A percentile compares a stretch with the other conserved stretches of the same genome.
These are phyloP conservation scores for Itoplectis maculator DNA, from an alignment of 2,888 invertebrate genomes.

Conservation along the genomic window DNA sequence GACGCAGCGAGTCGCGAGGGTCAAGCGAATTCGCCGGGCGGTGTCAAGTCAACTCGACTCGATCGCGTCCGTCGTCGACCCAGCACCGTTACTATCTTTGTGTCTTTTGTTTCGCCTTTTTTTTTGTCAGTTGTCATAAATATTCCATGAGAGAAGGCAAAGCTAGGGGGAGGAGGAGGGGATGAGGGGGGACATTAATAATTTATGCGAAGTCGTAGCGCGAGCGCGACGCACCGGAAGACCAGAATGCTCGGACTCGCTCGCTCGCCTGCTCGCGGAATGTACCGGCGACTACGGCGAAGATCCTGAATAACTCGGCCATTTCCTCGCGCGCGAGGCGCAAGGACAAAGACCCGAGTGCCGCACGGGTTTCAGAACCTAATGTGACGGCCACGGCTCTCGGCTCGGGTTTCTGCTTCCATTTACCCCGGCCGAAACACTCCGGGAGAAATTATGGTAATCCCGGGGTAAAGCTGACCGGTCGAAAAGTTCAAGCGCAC, in stretches of 20 bases:
- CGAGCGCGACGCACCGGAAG: constrained; percentile 58
- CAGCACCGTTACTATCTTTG: constrained; percentile 47
- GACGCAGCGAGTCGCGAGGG: constrained; percentile 62
- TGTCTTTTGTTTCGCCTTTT: constrained; percentile 2
- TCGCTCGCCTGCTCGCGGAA: background rate
- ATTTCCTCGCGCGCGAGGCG: constrained; percentile 13
- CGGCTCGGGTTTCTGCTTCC: background rate
- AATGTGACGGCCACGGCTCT: no score
- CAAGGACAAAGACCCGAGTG: background rate
- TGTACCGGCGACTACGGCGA: constrained; percentile 9
- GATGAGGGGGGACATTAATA: no score
- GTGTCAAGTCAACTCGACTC: constrained; percentile 53
- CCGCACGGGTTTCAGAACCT: background rate
- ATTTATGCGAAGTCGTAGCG: constrained; percentile 70
- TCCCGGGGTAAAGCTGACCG: background rate
- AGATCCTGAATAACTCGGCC: constrained; percentile 37
- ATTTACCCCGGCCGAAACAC: background rate
- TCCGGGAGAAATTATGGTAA: background rate
- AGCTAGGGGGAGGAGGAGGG: constrained; percentile 66
- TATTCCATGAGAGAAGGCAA: constrained; percentile 75
- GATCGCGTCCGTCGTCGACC: constrained; percentile 16
- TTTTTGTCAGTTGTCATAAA: constrained; percentile 74
- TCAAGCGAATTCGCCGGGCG: constrained; percentile 76
- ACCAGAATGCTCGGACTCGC: constrained; percentile 22
- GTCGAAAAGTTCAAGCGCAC: background rate